phyloP scores from a whole-genome alignment of 2,113 vertebrate species.

The Riparia riparia region DNA sequence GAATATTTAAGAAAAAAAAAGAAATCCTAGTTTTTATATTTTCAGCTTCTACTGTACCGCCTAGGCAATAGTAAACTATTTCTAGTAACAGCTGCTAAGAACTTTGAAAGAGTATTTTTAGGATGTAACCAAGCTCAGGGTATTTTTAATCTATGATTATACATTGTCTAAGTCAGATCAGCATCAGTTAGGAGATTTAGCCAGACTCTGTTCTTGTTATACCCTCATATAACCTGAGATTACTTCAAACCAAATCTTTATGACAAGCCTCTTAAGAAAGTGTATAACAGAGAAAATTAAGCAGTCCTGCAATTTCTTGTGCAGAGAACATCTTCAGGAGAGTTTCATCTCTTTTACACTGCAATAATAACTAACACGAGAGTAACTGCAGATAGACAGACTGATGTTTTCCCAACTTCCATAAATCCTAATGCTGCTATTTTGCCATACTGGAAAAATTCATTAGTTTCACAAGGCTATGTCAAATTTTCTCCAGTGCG shows the following conservation, averaged over 20 bases:
- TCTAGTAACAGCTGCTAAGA: slow-evolving; percentile 63
- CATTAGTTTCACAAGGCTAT: not conserved
- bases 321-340: not conserved
- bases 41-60: slow-evolving; percentile 3
- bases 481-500: not conserved
- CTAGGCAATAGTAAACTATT: slow-evolving; percentile 64
- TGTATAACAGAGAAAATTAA: not conserved
- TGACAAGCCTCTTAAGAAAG: not conserved
- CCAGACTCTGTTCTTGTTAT: slow-evolving; percentile 36
- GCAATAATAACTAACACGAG: not conserved
- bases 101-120: slow-evolving; percentile 68
- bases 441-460: not conserved
- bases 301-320: not conserved
- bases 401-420: not conserved
- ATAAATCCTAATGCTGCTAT: not conserved
- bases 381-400: not conserved
- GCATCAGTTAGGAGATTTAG: slow-evolving; percentile 32
- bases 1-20: not conserved
- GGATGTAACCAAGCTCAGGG: slow-evolving; percentile 39
- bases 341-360: not conserved
- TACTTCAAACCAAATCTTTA: slow-evolving; percentile 14
- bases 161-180: slow-evolving; percentile 59
- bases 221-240: not conserved
- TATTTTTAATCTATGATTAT: slow-evolving; percentile 66
- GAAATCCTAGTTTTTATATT: not conserved